phyloP scores from a whole-genome alignment of 2,113 vertebrate genomes.

The Pelmatolapia mariae region DNA sequence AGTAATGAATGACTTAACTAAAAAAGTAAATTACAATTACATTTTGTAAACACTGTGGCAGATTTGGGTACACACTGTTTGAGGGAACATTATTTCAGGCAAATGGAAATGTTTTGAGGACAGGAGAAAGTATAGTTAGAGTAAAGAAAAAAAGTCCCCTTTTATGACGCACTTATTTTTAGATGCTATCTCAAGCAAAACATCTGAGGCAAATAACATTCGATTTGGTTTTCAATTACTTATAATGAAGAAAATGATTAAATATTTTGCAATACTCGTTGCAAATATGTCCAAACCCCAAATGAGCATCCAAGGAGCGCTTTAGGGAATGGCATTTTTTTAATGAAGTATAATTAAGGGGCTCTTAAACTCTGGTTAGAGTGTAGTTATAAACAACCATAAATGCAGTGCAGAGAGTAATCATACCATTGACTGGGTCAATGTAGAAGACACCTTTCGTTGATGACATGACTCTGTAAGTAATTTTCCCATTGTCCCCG shows the following conservation, averaged over 20 bases:
- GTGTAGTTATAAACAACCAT: not conserved
- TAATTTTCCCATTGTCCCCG: constrained; percentile 85
- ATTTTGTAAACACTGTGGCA: not conserved
- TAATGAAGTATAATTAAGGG: not conserved
- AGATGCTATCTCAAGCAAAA: constrained; percentile 18
- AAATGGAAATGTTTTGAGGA: not conserved
- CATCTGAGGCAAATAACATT: constrained; percentile 17
- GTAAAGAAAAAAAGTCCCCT: not conserved
- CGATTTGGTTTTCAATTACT: constrained; percentile 5
- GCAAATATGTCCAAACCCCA: not conserved
- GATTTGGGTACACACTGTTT: not conserved
- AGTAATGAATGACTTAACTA: not conserved
- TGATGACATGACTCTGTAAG: constrained; percentile 79
- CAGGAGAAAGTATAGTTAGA: not conserved
- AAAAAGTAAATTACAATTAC: not conserved
- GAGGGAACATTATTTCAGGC: not conserved
- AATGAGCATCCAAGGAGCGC: not conserved
- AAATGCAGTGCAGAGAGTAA: not conserved
- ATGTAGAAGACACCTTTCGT: constrained; percentile 78
- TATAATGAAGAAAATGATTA: constrained; percentile 25
- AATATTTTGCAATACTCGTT: constrained; percentile 8
- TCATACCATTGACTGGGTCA: constrained; percentile 85
- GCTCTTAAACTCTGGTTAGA: not conserved
- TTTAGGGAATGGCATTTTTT: not conserved
- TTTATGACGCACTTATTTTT: not conserved